Evolutionary conservation across 2,888 invertebrate species (phyloP), one percentile per base, ranked within the genome.

Genomic region (Galerucella pusilla): DNA sequence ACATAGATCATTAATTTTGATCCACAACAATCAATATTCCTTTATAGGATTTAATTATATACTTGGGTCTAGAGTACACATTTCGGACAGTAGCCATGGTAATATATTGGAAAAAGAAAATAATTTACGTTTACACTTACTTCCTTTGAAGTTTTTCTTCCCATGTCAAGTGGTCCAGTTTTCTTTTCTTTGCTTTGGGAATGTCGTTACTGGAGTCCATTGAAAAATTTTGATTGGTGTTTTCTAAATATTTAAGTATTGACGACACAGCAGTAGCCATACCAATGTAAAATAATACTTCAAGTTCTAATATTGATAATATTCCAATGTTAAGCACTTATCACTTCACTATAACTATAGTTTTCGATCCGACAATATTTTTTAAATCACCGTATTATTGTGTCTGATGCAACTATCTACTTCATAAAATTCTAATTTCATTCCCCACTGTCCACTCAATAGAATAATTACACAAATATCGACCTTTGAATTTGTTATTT

Each of bases 101-200:
- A 35, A 42, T 42, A 42, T 42, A 42, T 42, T 42, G 35, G 9
- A 42, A 42, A 35, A 4, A 35, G 6, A 6, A 6, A 35, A 6
- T 4, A 35, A 6, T 6, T 5, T 35, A 35, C 5, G 4, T 28
- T 28, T 20, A 20, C 42, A 91, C 94, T 90, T 88, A 96, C 96
- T 96, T 96, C 85, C 96, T 90, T 87, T 95, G 94, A 83, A 96
- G 89, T 86, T 96, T 96, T 86, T 96, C 95, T 84, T 96, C 96
- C 93, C 94, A 94, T 75, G 94, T 90, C 61, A 96, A 88, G 86
- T 96, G 96, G 86, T 96, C 96, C 83, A 96, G 88, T 71, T 95
- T 90, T 73, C 96, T 90, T 86, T 96, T 96, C 80, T 93, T 92
- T 2, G 90, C 89, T 75, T 88, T 81, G 6, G 78, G 74, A 52